phyloP scores from a whole-genome alignment of 1,140 invertebrate genomes.

The Brachionus koreanus region DNA sequence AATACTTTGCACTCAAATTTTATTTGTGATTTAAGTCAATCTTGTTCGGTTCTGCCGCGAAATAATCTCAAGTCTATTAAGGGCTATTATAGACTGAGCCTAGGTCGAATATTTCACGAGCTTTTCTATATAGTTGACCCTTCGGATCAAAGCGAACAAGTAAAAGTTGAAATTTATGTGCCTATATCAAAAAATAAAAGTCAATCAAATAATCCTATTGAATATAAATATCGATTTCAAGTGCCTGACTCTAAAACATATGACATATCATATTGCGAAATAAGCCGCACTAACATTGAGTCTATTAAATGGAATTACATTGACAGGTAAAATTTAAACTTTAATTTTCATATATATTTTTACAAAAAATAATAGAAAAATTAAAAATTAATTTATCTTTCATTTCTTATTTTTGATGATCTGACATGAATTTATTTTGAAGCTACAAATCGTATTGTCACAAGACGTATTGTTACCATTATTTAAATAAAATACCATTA shows the following conservation, averaged over 20 bases:
- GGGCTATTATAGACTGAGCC: slow-evolving; percentile 70
- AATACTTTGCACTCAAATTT: slow-evolving; percentile 3
- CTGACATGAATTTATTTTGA: too few relatives aligned
- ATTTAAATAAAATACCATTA: too few relatives aligned
- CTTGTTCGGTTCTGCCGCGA: neutral
- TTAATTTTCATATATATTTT: too few relatives aligned
- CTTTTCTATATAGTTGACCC: slow-evolving; percentile 74
- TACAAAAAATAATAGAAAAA: too few relatives aligned
- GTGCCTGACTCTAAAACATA: slow-evolving; percentile 86
- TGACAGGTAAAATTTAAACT: slow-evolving; percentile 92
- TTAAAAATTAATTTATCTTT: too few relatives aligned
- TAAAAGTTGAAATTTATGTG: slow-evolving; percentile 49
- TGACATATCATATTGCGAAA: slow-evolving; percentile 87
- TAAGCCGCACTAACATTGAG: slow-evolving; percentile 87
- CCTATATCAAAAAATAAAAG: neutral
- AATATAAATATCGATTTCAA: slow-evolving; percentile 67
- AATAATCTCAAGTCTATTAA: slow-evolving; percentile 15
- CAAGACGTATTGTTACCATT: too few relatives aligned
- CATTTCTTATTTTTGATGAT: too few relatives aligned
- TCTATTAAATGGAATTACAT: slow-evolving; percentile 97
- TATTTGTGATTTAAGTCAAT: slow-evolving; percentile 3
- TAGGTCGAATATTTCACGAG: slow-evolving; percentile 89
- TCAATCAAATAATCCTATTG: slow-evolving; percentile 45
- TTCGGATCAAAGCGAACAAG: slow-evolving; percentile 85
- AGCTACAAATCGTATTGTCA: too few relatives aligned